A percentile compares a stretch with the other conserved stretches of the same genome.
phyloP scores from a whole-genome alignment of 2,797 vertebrate genomes.

The Malurus splendens region DNA sequence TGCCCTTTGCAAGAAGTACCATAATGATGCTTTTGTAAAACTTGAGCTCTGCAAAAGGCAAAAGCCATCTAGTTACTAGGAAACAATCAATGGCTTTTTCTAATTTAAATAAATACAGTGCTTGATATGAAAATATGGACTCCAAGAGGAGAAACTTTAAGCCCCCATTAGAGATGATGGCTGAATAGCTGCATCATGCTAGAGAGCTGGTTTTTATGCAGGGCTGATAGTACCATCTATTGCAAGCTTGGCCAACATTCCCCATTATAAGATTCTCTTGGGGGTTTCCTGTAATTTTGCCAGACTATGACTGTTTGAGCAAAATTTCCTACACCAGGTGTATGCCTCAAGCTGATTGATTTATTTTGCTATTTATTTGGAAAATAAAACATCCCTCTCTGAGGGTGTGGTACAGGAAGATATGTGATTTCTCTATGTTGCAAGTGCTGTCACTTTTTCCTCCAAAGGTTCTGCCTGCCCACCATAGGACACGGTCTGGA shows the following conservation, averaged over 20 bases:
- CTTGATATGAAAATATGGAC: background rate
- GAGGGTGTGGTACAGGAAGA: background rate
- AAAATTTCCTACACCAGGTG: conserved; percentile 25
- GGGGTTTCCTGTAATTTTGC: conserved; percentile 21
- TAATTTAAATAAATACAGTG: background rate
- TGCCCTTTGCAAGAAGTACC: background rate
- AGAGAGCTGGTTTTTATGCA: background rate
- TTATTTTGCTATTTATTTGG: conserved; percentile 25
- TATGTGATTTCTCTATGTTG: background rate
- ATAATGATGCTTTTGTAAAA: background rate
- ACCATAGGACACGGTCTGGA: background rate
- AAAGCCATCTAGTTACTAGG: conserved; percentile 8
- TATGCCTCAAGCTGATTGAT: conserved; percentile 32
- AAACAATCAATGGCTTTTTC: conserved; percentile 24
- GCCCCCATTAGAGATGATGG: background rate
- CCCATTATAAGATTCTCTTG: background rate
- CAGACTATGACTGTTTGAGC: background rate
- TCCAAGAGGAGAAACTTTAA: background rate
- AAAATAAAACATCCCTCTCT: background rate
- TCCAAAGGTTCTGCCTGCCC: background rate
- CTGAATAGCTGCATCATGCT: background rate
- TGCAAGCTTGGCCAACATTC: conserved; percentile 12
- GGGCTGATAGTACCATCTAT: background rate
- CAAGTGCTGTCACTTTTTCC: background rate
- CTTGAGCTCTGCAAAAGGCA: conserved; percentile 5